Evolutionary conservation across 2,797 vertebrate genomes (phyloP).

Genomic region (Anomalospiza imberbis): DNA sequence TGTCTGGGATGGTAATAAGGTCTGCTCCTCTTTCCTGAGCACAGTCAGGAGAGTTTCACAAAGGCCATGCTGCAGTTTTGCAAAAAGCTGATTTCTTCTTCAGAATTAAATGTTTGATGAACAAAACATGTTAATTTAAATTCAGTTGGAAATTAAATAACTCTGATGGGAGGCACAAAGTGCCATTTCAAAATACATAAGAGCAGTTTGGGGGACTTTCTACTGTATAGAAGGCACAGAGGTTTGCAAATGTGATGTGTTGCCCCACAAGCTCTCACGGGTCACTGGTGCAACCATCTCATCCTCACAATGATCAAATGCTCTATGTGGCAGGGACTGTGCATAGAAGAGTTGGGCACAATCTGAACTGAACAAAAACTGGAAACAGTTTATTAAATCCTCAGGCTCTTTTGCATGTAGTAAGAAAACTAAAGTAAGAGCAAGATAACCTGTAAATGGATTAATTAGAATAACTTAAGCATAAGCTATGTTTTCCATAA

Average conservation of each 20-base stretch:
- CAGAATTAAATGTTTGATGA: background rate
- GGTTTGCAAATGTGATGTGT: background rate
- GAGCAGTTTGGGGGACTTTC: background rate
- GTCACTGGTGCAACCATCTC: background rate
- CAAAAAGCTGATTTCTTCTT: background rate
- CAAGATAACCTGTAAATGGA: background rate
- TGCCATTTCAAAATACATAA: background rate
- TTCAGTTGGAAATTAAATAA: background rate
- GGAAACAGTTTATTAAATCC: background rate
- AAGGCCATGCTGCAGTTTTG: background rate
- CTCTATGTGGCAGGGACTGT: background rate
- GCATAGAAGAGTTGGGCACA: background rate
- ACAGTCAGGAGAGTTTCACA: background rate
- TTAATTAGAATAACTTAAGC: background rate
- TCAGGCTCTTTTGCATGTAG: background rate
- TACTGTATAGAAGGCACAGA: background rate
- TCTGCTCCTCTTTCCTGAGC: background rate
- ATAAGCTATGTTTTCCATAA: background rate
- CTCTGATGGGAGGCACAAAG: background rate
- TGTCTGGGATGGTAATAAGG: background rate
- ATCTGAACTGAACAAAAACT: background rate
- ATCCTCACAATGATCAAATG: background rate
- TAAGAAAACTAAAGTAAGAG: background rate
- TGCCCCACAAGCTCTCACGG: rapidly evolving
- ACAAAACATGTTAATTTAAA: background rate